These are phyloP conservation scores for Drosophila ustulata DNA, from an alignment of 2,888 invertebrate species.

Conservation along the genomic window DNA sequence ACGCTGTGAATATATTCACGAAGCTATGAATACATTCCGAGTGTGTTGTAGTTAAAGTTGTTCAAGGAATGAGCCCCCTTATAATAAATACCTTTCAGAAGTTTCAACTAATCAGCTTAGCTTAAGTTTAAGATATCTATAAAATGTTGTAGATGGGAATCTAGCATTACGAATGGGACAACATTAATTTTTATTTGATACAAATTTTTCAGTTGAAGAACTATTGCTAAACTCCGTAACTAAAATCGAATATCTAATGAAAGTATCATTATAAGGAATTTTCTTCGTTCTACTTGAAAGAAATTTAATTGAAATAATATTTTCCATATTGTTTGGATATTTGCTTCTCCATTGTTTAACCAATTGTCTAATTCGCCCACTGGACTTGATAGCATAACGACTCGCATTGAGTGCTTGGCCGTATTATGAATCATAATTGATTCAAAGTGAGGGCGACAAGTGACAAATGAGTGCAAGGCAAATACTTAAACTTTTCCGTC, in stretches of 20 bases:
- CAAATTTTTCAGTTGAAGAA: no score
- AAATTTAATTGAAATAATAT: no score
- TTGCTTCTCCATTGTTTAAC: no score
- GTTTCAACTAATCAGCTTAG: neutral
- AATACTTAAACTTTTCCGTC: slow-evolving; percentile 38
- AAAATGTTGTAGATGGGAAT: neutral
- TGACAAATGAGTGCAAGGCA: slow-evolving; percentile 24
- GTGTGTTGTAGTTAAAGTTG: neutral
- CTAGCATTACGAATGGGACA: no score
- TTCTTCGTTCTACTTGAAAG: no score
- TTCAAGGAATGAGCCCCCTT: neutral
- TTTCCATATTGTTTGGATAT: no score
- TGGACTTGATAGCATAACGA: neutral
- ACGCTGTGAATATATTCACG: neutral
- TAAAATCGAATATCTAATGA: no score
- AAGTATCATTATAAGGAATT: no score
- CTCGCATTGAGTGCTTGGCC: neutral
- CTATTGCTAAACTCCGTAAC: no score
- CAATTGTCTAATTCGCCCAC: neutral
- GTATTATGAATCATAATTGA: slow-evolving; percentile 30
- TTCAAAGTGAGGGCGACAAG: slow-evolving; percentile 21
- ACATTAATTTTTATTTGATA: no score
- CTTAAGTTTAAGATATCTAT: neutral
- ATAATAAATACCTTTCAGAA: neutral
- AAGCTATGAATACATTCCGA: neutral